Conservation (phyloP, 1,140 invertebrate species). For the Sminthurides bifidus region DNA sequence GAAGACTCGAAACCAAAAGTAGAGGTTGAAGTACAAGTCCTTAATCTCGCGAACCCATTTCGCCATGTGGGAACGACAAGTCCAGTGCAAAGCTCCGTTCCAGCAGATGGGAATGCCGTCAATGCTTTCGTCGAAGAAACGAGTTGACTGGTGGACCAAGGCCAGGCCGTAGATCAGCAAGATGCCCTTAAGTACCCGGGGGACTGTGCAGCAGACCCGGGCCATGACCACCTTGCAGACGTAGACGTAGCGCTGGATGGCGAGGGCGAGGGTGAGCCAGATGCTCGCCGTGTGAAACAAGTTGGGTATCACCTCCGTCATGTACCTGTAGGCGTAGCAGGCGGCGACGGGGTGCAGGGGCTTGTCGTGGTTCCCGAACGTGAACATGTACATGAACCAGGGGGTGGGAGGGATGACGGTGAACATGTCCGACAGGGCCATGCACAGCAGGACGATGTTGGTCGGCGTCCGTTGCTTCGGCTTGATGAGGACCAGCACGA, state of each 20-base stretch:
- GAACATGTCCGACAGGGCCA: constrained; percentile 87
- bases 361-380: constrained; percentile 69
- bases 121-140: constrained; percentile 60
- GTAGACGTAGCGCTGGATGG: constrained; percentile 81
- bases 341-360: constrained; percentile 53
- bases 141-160: constrained; percentile 60
- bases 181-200: constrained; percentile 62
- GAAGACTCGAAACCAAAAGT: constrained; percentile 73
- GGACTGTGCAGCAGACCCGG: constrained; percentile 73
- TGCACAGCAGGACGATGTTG: constrained; percentile 57
- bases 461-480: constrained; percentile 54
- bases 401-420: constrained; percentile 78
- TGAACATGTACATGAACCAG: constrained; percentile 80
- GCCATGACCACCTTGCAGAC: constrained; percentile 78
- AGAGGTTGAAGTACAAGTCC: constrained; percentile 64
- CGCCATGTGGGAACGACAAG: constrained; percentile 41
- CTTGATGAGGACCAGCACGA: constrained; percentile 49
- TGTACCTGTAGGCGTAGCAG: constrained; percentile 55
- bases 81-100: constrained; percentile 43
- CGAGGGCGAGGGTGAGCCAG: constrained; percentile 75
- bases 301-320: constrained; percentile 63
- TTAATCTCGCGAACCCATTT: constrained; percentile 51
- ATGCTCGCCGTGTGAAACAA: constrained; percentile 86
- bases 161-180: constrained; percentile 60
- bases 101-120: constrained; percentile 46